Evolutionary conservation across 2,888 invertebrate genomes (phyloP), one percentile per base, ranked within the genome.

Genomic region (Ommatoiulus sabulosus): DNA sequence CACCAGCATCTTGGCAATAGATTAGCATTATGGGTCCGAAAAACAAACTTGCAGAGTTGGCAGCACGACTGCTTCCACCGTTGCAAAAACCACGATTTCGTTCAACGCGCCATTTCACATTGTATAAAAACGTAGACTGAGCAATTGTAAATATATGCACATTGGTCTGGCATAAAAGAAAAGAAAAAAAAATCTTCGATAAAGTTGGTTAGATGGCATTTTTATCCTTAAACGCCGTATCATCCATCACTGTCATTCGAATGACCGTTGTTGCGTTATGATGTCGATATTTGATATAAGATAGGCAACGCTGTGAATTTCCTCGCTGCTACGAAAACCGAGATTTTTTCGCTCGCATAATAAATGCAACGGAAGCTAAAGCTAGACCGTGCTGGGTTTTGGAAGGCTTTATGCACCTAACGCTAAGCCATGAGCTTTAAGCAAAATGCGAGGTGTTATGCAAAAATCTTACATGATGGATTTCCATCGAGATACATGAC

Each of bases 201-300:
- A 86, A 86, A 86, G 86, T 86, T 86, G 86, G 86, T 86, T 80
- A 80, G 80, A 86, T 86, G 44, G 86, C 86, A 86, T 86, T 86
- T 86, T 86, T 80, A 80, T 80, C 80, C 86, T 48, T 86, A 86
- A 86, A 86, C 48, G 44, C 86, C 72, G 44, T 87, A 63, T 87
- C 87, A 87, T 87, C 72, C 80, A 87, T 87, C 87, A 87, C 63
- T 87, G 87, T 80, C 87, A 87, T 80, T 87, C 87, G 72, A 72
- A 87, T 87, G 87, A 72, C 87, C 87, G 72, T 72, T 63, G 87
- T 87, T 44, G 87, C 87, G 87, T 87, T 87, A 44, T 57, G 87
- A 63, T 43, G 87, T 57, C 87, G 48, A 86, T 86, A 86, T 86
- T 48, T 86, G 86, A 86, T 86, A 48, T 20, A 44, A 86, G 86